A percentile compares a stretch with the other conserved stretches of the same genome.
phyloP scores from a whole-genome alignment of 1,140 invertebrate species.

The Cyclina sinensis region DNA sequence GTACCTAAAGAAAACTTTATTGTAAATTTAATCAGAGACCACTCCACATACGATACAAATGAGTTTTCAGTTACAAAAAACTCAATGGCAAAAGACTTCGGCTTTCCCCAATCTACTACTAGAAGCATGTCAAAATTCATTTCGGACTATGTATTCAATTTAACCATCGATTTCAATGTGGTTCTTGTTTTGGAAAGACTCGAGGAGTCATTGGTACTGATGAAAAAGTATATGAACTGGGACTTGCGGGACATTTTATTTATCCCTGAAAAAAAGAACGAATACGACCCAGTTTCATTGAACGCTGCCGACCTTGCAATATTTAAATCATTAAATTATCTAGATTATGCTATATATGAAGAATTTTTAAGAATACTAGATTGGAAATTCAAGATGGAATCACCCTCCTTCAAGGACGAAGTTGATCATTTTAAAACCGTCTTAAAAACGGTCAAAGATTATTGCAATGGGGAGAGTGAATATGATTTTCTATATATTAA shows the following conservation, averaged over 20 bases:
- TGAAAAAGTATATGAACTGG: slow-evolving; percentile 31
- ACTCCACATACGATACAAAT: neutral
- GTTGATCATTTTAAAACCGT: neutral
- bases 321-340: neutral
- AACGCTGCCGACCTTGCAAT: neutral
- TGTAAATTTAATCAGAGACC: neutral
- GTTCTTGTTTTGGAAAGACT: neutral
- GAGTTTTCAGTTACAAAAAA: neutral
- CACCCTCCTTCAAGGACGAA: neutral
- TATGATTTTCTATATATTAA: neutral
- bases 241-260: slow-evolving; percentile 23
- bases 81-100: slow-evolving; percentile 1
- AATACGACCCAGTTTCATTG: neutral
- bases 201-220: slow-evolving; percentile 8
- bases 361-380: neutral
- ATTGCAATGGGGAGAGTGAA: neutral
- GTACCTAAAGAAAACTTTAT: neutral
- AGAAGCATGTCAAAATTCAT: neutral
- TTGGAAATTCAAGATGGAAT: neutral
- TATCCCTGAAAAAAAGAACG: neutral
- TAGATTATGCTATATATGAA: neutral
- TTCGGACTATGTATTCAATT: neutral
- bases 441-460: neutral
- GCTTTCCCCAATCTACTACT: neutral
- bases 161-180: neutral